These are phyloP conservation scores for Sarcophilus harrisii DNA, from an alignment of 2,797 vertebrate genomes.

Conservation along the genomic window DNA sequence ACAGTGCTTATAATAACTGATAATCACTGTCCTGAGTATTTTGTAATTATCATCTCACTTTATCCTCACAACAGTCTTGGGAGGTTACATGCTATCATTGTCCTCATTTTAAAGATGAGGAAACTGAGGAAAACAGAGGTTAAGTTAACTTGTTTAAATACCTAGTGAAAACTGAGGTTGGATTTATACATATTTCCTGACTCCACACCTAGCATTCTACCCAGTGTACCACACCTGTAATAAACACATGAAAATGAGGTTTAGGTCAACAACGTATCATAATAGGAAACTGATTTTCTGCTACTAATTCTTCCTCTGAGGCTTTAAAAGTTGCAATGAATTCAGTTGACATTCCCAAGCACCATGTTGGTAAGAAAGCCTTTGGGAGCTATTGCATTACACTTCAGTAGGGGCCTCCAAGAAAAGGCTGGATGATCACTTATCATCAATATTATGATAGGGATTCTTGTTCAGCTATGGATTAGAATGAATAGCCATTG, in stretches of 20 bases:
- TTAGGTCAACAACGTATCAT: background rate
- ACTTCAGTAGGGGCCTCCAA: background rate
- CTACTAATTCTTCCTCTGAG: background rate
- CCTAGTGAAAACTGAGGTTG: background rate
- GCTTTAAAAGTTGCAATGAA: background rate
- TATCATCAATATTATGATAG: background rate
- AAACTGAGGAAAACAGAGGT: background rate
- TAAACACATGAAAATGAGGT: background rate
- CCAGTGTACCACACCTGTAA: background rate
- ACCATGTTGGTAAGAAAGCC: background rate
- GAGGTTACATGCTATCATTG: background rate
- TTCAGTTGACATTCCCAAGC: background rate
- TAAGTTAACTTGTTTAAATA: background rate
- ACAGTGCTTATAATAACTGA: background rate
- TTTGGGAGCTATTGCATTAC: background rate
- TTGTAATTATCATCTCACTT: background rate
- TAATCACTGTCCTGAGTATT: background rate
- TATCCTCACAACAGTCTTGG: background rate
- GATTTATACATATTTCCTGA: background rate
- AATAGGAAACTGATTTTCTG: background rate
- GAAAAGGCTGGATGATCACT: background rate
- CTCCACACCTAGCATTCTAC: background rate
- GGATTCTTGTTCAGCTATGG: background rate
- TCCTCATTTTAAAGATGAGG: background rate
- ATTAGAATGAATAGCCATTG: background rate